phyloP scores from a whole-genome alignment of 2,113 vertebrate species.

The Sapayoa aenigma region DNA sequence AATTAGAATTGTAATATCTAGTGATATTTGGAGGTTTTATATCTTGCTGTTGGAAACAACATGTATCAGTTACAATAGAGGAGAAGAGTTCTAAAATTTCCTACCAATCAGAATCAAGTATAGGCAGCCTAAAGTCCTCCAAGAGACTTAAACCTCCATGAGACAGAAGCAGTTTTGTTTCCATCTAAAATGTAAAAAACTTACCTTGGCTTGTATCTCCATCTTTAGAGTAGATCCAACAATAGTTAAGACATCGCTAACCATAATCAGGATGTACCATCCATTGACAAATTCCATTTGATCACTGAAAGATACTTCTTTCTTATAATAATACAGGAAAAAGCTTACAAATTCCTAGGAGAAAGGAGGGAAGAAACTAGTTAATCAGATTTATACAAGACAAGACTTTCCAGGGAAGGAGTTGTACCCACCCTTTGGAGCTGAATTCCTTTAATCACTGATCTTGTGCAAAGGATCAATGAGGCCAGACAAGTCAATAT shows the following conservation, averaged over 20 bases:
- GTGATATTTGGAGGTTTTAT: not conserved
- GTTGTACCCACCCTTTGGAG: slow-evolving; percentile 84
- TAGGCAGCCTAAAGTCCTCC: not conserved
- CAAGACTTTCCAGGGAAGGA: not conserved
- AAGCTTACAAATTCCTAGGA: slow-evolving; percentile 87
- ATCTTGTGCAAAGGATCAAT: slow-evolving; percentile 83
- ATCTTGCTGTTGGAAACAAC: not conserved
- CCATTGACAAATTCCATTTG: slow-evolving; percentile 93
- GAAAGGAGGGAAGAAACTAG: not conserved
- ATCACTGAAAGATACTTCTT: slow-evolving; percentile 81
- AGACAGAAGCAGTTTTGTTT: not conserved
- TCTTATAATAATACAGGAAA: slow-evolving; percentile 79
- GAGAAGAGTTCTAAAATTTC: not conserved
- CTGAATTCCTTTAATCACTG: slow-evolving; percentile 81
- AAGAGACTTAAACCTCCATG: not conserved
- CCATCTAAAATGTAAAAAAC: not conserved
- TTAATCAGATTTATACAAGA: not conserved
- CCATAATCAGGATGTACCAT: slow-evolving; percentile 91
- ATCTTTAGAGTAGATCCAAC: slow-evolving; percentile 90
- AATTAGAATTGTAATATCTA: not conserved
- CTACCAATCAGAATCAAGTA: not conserved
- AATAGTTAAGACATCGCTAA: slow-evolving; percentile 87
- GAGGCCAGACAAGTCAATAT: slow-evolving; percentile 86
- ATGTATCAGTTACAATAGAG: not conserved
- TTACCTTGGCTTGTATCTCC: slow-evolving; percentile 93